Evolutionary conservation across 2,888 invertebrate genomes (phyloP).

Genomic region (Adineta ricciae): DNA sequence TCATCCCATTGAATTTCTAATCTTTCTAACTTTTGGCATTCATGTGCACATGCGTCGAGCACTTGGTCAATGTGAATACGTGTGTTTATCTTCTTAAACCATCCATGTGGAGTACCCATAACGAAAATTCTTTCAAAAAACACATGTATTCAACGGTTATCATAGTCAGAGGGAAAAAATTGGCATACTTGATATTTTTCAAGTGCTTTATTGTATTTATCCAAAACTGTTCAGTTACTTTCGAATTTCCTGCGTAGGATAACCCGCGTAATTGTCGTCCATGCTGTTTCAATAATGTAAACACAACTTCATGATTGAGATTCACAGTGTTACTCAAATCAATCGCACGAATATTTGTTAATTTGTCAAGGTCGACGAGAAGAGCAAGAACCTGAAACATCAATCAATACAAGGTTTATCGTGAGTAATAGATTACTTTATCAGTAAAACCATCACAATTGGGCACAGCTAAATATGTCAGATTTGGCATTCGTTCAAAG

Average conservation of each 20-base stretch:
- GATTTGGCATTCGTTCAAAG: slow-evolving; percentile 71
- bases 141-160: not conserved
- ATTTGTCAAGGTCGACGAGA: slow-evolving; percentile 72
- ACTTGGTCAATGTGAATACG: slow-evolving; percentile 76
- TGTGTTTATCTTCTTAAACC: slow-evolving; percentile 81
- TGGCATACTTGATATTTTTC: slow-evolving; percentile 70
- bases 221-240: slow-evolving; percentile 95
- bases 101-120: slow-evolving; percentile 89
- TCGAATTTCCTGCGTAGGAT: slow-evolving; percentile 84
- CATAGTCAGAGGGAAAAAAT: not conserved
- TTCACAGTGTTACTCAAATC: slow-evolving; percentile 92
- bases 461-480: slow-evolving; percentile 75
- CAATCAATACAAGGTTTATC: not conserved
- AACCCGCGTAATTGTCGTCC: slow-evolving; percentile 80
- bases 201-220: slow-evolving; percentile 82
- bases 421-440: slow-evolving; percentile 54
- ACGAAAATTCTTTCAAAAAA: slow-evolving; percentile 67
- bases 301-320: slow-evolving; percentile 77
- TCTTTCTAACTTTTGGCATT: slow-evolving; percentile 75
- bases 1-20: slow-evolving; percentile 96
- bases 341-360: slow-evolving; percentile 67
- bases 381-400: slow-evolving; percentile 49
- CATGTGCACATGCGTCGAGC: slow-evolving; percentile 89
- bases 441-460: slow-evolving; percentile 96
- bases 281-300: slow-evolving; percentile 78